A percentile compares a stretch with the other conserved stretches of the same genome.
phyloP scores from a whole-genome alignment of 2,113 vertebrate genomes.

The Sula dactylatra region DNA sequence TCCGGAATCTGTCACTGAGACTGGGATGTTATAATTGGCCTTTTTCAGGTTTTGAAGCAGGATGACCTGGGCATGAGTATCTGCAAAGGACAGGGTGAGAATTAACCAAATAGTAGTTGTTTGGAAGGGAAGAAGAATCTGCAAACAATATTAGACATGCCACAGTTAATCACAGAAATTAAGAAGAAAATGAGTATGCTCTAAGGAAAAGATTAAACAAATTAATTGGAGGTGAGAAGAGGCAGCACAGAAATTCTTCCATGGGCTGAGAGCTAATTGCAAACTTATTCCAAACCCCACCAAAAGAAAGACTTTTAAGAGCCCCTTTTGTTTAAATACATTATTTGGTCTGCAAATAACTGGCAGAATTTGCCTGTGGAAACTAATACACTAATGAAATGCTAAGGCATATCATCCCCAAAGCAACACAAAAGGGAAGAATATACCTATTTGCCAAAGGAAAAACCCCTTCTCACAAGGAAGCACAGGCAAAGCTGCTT shows the following conservation, averaged over 20 bases:
- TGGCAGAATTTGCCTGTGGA: not conserved
- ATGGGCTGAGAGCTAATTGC: not conserved
- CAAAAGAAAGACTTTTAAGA: not conserved
- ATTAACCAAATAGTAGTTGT: not conserved
- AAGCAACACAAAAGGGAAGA: not conserved
- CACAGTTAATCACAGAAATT: not conserved
- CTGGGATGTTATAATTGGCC: conserved; percentile 93
- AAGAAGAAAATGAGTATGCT: not conserved
- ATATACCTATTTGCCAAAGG: not conserved
- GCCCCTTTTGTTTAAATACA: not conserved
- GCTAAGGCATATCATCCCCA: not conserved
- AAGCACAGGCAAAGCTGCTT: not conserved
- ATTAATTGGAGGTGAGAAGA: not conserved
- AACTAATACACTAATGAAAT: not conserved
- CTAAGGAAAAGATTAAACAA: not conserved
- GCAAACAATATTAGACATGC: not conserved
- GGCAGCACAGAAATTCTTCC: not conserved
- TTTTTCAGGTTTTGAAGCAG: conserved; percentile 93
- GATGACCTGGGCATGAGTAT: conserved; percentile 90
- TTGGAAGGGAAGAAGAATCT: not conserved
- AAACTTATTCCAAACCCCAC: not conserved
- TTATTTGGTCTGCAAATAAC: not conserved
- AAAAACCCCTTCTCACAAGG: not conserved
- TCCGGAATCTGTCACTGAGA: conserved; percentile 94
- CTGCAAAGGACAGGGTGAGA: conserved; percentile 63